Base-by-base conservation (phyloP, 37 sponge, comb jelly and placozoan genomes). In the Cliona cf. orientalis region DNA sequence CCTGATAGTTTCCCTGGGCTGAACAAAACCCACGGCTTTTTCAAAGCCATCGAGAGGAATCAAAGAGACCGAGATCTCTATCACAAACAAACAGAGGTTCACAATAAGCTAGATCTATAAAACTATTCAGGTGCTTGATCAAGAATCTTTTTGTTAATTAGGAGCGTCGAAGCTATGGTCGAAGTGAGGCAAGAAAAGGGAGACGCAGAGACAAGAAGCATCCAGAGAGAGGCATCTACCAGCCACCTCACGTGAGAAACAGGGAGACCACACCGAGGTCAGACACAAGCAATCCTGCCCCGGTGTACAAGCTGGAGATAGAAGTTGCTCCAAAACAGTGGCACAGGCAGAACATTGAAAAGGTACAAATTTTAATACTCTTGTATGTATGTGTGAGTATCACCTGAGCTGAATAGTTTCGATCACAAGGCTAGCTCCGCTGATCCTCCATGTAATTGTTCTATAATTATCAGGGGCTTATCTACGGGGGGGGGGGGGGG, bases 11-110 rank as follows among this genome's bases (percentile, higher is more conserved):
- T 42, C 45, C 76, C 76, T 57, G 71, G 82, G 5, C 59, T 81
- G 73, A 32, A 81, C 32, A 81, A 81, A 41, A 4, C 14, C 3
- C 82, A 81, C 39, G 82, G 82, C 21, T 81, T 81, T 31, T 81
- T 81, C 36, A 56, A 36, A 37, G 72, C 58, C 11, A 71, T 81
- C n/a, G 62, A 31, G 5, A 9, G 58, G 26, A 81, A 81, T 36
- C 82, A 81, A 39, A 36, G 12, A 19, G 62, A 57, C 46, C 56
- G 82, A n/a, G 69, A 81, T 6, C 5, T 6, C 3, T 81, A 81
- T 71, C 82, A 81, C 59, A 25, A 67, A 2, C 2, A 69, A 26
- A 34, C 41, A 14, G 63, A 67, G 39, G 59, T 12, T 19, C 26
- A 25, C 40, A 66, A 71, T 44, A 46, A 81, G 64, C 46, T 33